phyloP scores from a whole-genome alignment of 1,140 invertebrate genomes.

The Elysia chlorotica region DNA sequence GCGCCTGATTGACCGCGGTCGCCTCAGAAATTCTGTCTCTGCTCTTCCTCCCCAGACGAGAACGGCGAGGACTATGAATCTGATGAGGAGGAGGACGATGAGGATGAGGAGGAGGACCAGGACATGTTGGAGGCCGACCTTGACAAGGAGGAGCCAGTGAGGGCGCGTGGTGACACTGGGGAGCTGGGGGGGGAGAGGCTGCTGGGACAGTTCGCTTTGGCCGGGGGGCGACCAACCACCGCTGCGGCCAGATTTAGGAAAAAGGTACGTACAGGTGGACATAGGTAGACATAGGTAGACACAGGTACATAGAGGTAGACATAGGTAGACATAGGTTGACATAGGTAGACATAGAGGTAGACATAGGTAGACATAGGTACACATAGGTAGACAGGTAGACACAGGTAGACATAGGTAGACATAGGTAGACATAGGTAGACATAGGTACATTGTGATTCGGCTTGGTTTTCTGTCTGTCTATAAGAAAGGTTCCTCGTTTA shows the following conservation, averaged over 20 bases:
- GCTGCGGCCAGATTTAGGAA: conserved; percentile 32
- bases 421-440: not conserved
- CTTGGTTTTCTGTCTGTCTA: too few relatives aligned
- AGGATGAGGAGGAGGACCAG: conserved; percentile 57
- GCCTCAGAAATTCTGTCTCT: too few relatives aligned
- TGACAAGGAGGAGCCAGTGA: conserved; percentile 63
- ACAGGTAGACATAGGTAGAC: not conserved
- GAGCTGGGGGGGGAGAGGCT: conserved; percentile 63
- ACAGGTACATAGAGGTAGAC: not conserved
- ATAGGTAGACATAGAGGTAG: not conserved
- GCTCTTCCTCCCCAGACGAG: too few relatives aligned
- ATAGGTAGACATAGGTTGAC: not conserved
- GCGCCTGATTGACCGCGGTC: too few relatives aligned
- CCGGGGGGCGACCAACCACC: conserved; percentile 16
- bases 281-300: too few relatives aligned
- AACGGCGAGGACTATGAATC: conserved; percentile 29
- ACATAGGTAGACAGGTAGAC: not conserved
- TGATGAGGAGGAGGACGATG: conserved; percentile 33
- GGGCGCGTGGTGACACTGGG: conserved; percentile 50
- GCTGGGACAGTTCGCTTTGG: conserved; percentile 55
- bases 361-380: not conserved
- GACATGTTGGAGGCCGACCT: conserved; percentile 66
- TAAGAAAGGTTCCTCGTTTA: too few relatives aligned
- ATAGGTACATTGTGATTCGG: too few relatives aligned
- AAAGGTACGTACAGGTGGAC: conserved; percentile 15